These are phyloP conservation scores for Phalloptychus januarius DNA, from an alignment of 2,797 vertebrate species.

Conservation along the genomic window DNA sequence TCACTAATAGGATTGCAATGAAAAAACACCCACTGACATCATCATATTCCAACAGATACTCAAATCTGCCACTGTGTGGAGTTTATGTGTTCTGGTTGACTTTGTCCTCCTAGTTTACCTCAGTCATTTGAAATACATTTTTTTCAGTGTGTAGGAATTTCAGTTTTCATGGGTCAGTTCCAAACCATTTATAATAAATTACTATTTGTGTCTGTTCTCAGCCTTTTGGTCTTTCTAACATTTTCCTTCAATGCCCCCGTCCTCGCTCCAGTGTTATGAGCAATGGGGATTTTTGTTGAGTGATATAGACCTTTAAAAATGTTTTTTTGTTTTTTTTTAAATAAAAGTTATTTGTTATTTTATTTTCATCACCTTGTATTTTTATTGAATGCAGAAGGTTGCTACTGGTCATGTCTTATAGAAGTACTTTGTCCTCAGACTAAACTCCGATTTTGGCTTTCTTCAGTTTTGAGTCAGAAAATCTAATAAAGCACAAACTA, in stretches of 20 bases:
- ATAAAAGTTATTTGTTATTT: background rate
- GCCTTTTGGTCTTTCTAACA: background rate
- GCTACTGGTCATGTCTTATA: background rate
- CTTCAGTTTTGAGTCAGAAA: background rate
- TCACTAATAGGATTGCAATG: slow-evolving; percentile 66
- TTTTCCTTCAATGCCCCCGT: background rate
- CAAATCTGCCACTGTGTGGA: background rate
- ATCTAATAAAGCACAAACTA: background rate
- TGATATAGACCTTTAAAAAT: background rate
- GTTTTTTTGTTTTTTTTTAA: background rate
- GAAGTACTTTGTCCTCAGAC: background rate
- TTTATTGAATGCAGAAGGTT: background rate
- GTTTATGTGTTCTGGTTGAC: background rate
- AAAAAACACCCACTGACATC: slow-evolving; percentile 54
- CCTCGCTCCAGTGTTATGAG: background rate
- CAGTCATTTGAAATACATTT: slow-evolving; percentile 3
- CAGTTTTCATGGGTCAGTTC: background rate
- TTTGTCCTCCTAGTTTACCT: background rate
- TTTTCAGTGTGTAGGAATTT: background rate
- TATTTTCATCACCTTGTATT: background rate
- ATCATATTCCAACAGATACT: slow-evolving; percentile 41
- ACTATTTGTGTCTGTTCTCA: background rate
- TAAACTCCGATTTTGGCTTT: background rate
- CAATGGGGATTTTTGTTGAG: background rate
- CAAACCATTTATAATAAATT: background rate